Base-by-base conservation (phyloP, 2,113 vertebrate genomes). In the Peromyscus californicus region DNA sequence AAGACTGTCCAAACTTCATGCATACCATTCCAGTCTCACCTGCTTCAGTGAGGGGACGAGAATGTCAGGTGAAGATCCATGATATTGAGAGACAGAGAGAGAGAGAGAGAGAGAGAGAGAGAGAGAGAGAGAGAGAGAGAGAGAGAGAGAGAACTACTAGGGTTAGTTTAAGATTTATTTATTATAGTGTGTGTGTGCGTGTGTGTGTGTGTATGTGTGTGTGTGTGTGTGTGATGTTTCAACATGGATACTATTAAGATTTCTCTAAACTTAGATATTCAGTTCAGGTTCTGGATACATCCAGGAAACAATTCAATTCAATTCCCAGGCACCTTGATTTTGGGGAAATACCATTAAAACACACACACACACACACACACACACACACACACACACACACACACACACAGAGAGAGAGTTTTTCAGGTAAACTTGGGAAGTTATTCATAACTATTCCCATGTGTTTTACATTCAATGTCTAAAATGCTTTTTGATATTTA, bases 41-140 rank as follows among this genome's bases (percentile, higher is more conserved):
- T 96, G 96, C 90, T 83, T 91, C 96, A 97, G 94, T 72, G 94
- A 97, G 94, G 96, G 90, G 16, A 93, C 92, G 26, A 76, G n/a
- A 36, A 42, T 65, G 65, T 76, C 82, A 91, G 92, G 95, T 97
- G 91, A 97, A 67, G 7, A 33, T 54, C 65, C 69, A 17, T 17
- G 54, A n/a, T 36, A 33, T 21, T 94, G 31, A 9, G 31, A 11
- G 0, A 11, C 51, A 11, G 4, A 22, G 33, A 54, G 48, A 36
- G 31, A 17, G 15, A 33, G 10, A 31, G 42, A 1, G 2, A 51
- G 6, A 33, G 13, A 7, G 26, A 9, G 26, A 11, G 5, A 39
- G 24, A 7, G 24, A 21, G 42, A 29, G 39, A 29, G 12, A 11
- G 33, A 29, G 16, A 31, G 26, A 4, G 48, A 33, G 39, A 8